A percentile compares a stretch with the other conserved stretches of the same genome.
Evolutionary conservation across 1,140 invertebrate species (phyloP).

Genomic region (Hydropsyche tenuis): DNA sequence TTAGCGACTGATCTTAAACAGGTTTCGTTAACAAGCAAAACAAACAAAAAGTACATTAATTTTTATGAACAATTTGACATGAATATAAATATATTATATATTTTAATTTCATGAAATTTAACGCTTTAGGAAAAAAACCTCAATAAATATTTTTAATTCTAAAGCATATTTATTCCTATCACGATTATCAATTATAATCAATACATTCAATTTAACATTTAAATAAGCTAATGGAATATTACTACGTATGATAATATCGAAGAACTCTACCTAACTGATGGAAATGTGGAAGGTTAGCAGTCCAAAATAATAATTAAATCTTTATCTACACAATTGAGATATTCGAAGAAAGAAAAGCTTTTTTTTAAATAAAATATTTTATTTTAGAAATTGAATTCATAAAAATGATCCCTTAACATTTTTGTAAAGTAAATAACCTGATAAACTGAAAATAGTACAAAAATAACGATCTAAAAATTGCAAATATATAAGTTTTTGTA

Average conservation of each 20-base stretch:
- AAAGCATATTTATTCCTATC: conserved; percentile 42
- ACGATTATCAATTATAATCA: conserved; percentile 38
- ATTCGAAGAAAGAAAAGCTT: too few species aligned
- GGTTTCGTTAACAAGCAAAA: not conserved
- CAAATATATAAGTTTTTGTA: too few species aligned
- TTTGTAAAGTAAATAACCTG: too few species aligned
- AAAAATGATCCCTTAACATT: too few species aligned
- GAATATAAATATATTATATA: conserved; percentile 13
- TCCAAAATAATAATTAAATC: not conserved
- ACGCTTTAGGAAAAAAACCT: conserved; percentile 35
- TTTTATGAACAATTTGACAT: not conserved
- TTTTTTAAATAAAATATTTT: too few species aligned
- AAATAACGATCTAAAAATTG: too few species aligned
- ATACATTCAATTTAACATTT: conserved; percentile 44
- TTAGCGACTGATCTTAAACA: not conserved
- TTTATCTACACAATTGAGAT: too few species aligned
- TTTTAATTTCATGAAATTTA: conserved; percentile 6
- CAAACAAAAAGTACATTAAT: not conserved
- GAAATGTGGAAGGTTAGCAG: conserved; percentile 40
- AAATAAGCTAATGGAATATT: conserved; percentile 49
- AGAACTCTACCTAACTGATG: conserved; percentile 35
- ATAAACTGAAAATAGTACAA: too few species aligned
- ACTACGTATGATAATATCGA: conserved; percentile 44
- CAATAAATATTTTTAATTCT: conserved; percentile 43
- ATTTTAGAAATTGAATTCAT: too few species aligned